These are phyloP conservation scores for Heliothis subflexa DNA, from an alignment of 1,140 invertebrate genomes.

Conservation along the genomic window DNA sequence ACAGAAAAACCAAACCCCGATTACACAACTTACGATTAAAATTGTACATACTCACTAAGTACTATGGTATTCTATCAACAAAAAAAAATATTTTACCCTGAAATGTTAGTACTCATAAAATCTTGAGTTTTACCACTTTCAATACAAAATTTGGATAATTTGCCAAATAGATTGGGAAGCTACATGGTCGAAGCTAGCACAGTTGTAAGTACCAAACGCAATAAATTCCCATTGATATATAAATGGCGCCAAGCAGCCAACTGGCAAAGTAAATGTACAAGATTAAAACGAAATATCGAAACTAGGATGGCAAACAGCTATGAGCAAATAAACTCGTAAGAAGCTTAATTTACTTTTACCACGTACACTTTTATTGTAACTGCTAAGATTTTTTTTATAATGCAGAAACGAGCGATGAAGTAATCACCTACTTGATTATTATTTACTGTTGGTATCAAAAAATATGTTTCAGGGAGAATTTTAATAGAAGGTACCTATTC, in stretches of 20 bases:
- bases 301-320: background rate
- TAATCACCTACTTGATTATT: too few relatives aligned
- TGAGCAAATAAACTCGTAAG: background rate
- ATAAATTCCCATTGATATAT: background rate
- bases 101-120: too few relatives aligned
- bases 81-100: too few relatives aligned
- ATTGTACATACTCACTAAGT: too few relatives aligned
- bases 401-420: too few relatives aligned
- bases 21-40: too few relatives aligned
- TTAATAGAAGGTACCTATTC: too few relatives aligned
- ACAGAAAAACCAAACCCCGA: too few relatives aligned
- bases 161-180: background rate
- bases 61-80: too few relatives aligned
- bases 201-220: background rate
- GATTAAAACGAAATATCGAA: constrained; percentile 20
- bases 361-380: background rate
- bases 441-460: too few relatives aligned
- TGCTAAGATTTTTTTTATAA: background rate
- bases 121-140: too few relatives aligned
- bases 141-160: background rate
- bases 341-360: background rate
- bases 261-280: constrained; percentile 17
- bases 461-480: too few relatives aligned
- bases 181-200: background rate
- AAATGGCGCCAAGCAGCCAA: background rate